Evolutionary conservation across 2,113 vertebrate genomes (phyloP).

Genomic region (Puma concolor): DNA sequence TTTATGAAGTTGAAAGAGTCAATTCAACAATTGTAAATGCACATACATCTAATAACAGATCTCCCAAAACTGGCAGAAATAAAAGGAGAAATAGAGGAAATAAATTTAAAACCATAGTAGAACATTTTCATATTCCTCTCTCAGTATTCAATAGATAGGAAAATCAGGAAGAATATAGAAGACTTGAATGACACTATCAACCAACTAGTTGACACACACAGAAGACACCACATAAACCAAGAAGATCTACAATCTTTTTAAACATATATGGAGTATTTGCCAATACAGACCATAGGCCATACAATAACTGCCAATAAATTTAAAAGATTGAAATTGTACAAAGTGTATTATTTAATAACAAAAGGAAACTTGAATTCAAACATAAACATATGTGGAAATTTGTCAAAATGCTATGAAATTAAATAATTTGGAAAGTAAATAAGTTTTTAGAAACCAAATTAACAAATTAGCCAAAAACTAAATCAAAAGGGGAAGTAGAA

Average conservation of each 20-base stretch:
- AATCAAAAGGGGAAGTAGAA: constrained; percentile 2
- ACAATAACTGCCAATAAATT: background rate
- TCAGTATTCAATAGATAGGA: background rate
- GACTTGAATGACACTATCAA: background rate
- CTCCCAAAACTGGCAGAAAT: background rate
- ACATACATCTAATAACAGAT: background rate
- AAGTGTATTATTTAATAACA: background rate
- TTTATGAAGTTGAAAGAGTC: background rate
- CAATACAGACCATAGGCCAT: background rate
- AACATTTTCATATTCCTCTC: background rate
- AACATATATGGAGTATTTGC: background rate
- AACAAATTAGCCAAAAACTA: background rate
- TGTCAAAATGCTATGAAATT: background rate
- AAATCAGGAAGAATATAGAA: background rate
- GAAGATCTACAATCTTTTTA: background rate
- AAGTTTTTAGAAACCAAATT: constrained; percentile 45
- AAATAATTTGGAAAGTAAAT: constrained; percentile 16
- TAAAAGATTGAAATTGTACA: background rate
- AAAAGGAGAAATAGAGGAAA: background rate
- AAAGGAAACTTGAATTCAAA: constrained; percentile 28
- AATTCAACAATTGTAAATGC: background rate
- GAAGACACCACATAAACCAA: background rate
- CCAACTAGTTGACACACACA: background rate
- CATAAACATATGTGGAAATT: background rate
- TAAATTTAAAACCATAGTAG: background rate